Evolutionary conservation across 2,113 vertebrate species (phyloP).

Genomic region (Callocephalon fimbriatum): DNA sequence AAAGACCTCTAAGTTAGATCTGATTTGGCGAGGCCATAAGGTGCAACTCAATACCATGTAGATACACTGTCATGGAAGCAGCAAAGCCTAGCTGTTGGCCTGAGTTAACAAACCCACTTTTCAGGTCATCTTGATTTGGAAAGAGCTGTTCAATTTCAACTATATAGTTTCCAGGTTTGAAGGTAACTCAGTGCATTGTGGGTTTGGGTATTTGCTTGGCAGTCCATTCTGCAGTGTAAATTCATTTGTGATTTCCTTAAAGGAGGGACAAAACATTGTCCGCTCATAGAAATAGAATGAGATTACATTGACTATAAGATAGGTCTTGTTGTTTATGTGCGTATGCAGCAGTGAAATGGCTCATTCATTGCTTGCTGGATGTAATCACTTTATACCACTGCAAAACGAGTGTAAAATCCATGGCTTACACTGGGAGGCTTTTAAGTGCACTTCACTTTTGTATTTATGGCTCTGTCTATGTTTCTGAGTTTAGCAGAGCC

Average conservation of each 20-base stretch:
- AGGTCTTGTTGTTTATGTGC: not conserved
- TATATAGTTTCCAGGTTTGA: not conserved
- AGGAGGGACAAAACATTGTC: not conserved
- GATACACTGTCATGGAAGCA: not conserved
- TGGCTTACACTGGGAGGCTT: not conserved
- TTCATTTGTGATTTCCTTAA: not conserved
- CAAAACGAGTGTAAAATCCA: not conserved
- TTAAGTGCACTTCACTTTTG: not conserved
- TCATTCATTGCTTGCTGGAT: not conserved
- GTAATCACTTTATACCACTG: not conserved
- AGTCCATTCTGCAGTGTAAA: not conserved
- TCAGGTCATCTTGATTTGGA: not conserved
- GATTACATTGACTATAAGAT: not conserved
- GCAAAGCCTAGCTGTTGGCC: not conserved
- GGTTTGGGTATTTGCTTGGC: not conserved
- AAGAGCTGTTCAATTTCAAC: not conserved
- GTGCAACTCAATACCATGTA: not conserved
- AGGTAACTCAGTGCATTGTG: not conserved
- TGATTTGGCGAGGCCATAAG: not conserved
- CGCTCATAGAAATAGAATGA: not conserved
- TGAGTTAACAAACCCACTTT: not conserved
- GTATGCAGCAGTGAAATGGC: fast-evolving
- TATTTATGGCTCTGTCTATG: not conserved
- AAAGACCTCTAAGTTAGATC: not conserved
- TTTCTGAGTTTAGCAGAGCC: not conserved